These are phyloP conservation scores for Poeciliopsis retropinna DNA, from an alignment of 2,113 vertebrate species.

Conservation along the genomic window DNA sequence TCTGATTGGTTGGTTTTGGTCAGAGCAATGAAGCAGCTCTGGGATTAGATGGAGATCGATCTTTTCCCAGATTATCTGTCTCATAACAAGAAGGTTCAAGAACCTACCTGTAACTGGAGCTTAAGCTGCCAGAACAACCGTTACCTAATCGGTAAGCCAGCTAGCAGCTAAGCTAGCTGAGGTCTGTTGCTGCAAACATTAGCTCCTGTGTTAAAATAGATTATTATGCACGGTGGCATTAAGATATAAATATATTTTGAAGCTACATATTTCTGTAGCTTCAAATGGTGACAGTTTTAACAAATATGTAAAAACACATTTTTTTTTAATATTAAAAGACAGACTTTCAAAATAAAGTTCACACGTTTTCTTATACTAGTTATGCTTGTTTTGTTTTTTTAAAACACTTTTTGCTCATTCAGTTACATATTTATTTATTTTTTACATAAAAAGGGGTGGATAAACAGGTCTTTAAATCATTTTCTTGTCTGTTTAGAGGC, in stretches of 20 bases:
- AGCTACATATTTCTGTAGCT: too few relatives aligned
- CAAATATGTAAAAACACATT: too few relatives aligned
- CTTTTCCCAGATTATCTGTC: too few relatives aligned
- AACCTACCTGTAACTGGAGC: slow-evolving; percentile 7
- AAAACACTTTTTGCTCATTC: background rate
- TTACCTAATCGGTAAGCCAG: slow-evolving; percentile 13
- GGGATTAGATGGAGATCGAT: too few relatives aligned
- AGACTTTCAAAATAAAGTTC: too few relatives aligned
- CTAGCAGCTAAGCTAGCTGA: slow-evolving; percentile 30
- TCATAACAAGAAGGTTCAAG: background rate
- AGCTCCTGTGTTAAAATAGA: background rate
- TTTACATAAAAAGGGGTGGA: background rate
- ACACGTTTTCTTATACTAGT: too few relatives aligned
- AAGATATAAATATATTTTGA: background rate
- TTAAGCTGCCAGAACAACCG: slow-evolving; percentile 28
- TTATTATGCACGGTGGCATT: rapidly evolving
- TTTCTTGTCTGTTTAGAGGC: background rate
- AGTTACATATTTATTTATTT: background rate
- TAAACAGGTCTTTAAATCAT: background rate
- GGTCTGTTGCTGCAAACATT: background rate
- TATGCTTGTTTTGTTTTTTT: too few relatives aligned
- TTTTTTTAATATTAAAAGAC: too few relatives aligned
- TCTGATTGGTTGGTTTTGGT: too few relatives aligned
- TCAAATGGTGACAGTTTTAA: too few relatives aligned
- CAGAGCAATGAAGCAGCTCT: too few relatives aligned